Evolutionary conservation across 2,888 invertebrate genomes (phyloP), one percentile per base, ranked within the genome.

Genomic region (Ochropacha duplaris): DNA sequence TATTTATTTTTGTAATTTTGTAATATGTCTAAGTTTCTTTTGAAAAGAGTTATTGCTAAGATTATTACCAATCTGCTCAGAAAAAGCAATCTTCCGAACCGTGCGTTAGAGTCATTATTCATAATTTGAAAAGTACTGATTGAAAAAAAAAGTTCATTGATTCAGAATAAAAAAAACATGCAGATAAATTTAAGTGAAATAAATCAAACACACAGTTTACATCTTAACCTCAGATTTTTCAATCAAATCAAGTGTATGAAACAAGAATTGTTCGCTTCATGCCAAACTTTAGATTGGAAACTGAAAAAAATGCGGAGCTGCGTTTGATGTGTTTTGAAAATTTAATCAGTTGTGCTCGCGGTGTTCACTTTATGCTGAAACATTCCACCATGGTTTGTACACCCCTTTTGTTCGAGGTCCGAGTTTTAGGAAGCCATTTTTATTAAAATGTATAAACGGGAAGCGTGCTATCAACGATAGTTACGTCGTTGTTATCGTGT

Each of bases 251-350:
- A 4, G 52, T 51, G 22, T 31, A 24, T n/a, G 8, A 19, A 22
- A 3, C 22, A 12, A 52, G 14, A 31, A 61, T 62, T 62, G 65
- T 68, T 70, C 58, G 59, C 57, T 59, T 59, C 65, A 68, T 63
- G 68, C 69, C 74, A 65, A 78, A 79, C 64, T 79, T 78, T 76
- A 73, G 78, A 81, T 78, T 75, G 76, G 64, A 57, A 50, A 31
- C 28, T 54, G 59, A 64, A 71, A 62, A 44, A 44, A 62, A 44
- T 49, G 49, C 22, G 50, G 59, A 66, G 34, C 67, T 72, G 69
- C 62, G 69, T 76, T 76, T 71, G 79, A 74, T 73, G 65, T 73
- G 67, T 69, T 68, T 60, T 65, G 63, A 68, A 71, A 74, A 76
- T 66, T 65, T 75, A 72, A 71, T 74, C 67, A 72, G 63, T 64